Conservation (phyloP, 2,113 vertebrate genomes). For the Oceanites oceanicus region DNA sequence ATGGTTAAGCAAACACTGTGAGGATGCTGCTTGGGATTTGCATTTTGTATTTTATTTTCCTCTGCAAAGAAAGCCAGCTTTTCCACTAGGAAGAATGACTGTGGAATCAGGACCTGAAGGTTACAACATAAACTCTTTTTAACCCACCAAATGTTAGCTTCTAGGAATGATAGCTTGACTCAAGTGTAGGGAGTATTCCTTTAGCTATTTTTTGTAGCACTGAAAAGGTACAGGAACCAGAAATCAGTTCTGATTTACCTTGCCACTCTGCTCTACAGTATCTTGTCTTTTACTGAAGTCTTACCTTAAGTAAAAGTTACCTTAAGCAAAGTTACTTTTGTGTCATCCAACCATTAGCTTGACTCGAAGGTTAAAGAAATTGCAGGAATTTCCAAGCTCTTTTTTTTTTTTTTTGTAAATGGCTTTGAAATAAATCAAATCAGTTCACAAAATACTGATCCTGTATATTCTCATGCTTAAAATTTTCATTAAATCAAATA, state of each 20-base stretch:
- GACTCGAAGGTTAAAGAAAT: neutral
- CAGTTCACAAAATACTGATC: neutral
- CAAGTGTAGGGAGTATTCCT: neutral
- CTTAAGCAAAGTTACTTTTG: neutral
- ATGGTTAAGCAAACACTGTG: neutral
- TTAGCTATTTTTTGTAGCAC: neutral
- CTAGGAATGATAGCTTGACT: neutral
- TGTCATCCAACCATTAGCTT: neutral
- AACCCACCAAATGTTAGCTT: neutral
- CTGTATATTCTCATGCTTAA: neutral
- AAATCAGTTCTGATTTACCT: neutral
- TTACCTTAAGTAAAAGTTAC: neutral
- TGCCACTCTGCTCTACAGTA: neutral
- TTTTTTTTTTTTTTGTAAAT: neutral
- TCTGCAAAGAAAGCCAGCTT: neutral
- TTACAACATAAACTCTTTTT: neutral
- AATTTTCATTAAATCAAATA: neutral
- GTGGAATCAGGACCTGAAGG: neutral
- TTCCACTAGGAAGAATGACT: neutral
- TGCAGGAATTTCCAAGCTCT: neutral
- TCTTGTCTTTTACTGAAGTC: neutral
- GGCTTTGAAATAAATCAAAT: neutral
- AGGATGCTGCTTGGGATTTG: neutral
- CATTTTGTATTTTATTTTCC: neutral
- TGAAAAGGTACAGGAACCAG: neutral